phyloP scores from a whole-genome alignment of 1,140 invertebrate genomes.

The Vanessa tameamea region DNA sequence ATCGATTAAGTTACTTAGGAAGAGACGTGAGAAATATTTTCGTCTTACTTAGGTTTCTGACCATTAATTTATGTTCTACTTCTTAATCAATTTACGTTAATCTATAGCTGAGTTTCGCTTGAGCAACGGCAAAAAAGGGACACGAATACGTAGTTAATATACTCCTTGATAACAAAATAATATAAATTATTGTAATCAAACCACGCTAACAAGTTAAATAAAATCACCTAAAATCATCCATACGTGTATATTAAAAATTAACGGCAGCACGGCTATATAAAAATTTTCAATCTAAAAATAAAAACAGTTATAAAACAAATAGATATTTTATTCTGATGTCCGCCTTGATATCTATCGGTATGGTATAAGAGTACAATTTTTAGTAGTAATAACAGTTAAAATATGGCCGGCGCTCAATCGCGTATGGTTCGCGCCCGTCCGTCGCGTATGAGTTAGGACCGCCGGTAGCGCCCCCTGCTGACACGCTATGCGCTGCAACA shows the following conservation, averaged over 20 bases:
- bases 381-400: constrained; percentile 69
- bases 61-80: constrained; percentile 3
- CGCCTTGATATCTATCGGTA: constrained; percentile 64
- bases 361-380: constrained; percentile 63
- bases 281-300: constrained; percentile 13
- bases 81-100: neutral
- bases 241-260: neutral
- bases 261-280: neutral
- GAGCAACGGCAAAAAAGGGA: neutral
- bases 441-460: constrained; percentile 53
- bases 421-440: constrained; percentile 53
- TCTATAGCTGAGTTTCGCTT: neutral
- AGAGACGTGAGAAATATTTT: constrained; percentile 32
- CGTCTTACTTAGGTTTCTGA: neutral
- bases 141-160: too few relatives aligned
- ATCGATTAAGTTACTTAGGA: constrained; percentile 34
- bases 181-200: too few relatives aligned
- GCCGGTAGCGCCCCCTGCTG: constrained; percentile 71
- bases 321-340: constrained; percentile 50
- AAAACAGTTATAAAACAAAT: constrained; percentile 23
- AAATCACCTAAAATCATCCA: too few relatives aligned
- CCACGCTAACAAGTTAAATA: too few relatives aligned
- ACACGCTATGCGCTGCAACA: constrained; percentile 60
- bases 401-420: constrained; percentile 54
- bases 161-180: too few relatives aligned